phyloP scores from a whole-genome alignment of 2,113 vertebrate genomes.

The Tetraodon nigroviridis region DNA sequence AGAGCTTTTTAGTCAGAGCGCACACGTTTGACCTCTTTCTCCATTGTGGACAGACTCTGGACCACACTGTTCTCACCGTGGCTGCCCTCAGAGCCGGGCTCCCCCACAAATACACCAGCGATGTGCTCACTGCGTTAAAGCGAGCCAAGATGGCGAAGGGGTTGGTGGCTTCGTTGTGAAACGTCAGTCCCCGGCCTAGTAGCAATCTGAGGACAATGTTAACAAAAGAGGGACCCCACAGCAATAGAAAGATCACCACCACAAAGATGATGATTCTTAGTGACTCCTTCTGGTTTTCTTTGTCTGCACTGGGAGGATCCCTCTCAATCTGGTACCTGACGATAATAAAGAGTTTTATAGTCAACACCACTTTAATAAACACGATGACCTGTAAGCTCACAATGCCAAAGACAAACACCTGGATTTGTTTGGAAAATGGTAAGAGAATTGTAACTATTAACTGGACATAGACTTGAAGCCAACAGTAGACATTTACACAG shows the following conservation, averaged over 20 bases:
- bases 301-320: slow-evolving; percentile 59
- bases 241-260: slow-evolving; percentile 59
- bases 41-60: slow-evolving; percentile 44
- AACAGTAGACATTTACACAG: slow-evolving; percentile 53
- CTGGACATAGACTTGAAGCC: slow-evolving; percentile 40
- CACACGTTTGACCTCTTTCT: slow-evolving; percentile 25
- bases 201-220: slow-evolving; percentile 58
- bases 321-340: slow-evolving; percentile 60
- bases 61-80: slow-evolving; percentile 44
- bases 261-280: slow-evolving; percentile 67
- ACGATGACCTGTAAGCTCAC: slow-evolving; percentile 53
- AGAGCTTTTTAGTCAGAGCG: too few species aligned
- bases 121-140: slow-evolving; percentile 60
- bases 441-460: slow-evolving; percentile 36
- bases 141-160: slow-evolving; percentile 65
- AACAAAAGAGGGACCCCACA: slow-evolving; percentile 71
- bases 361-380: slow-evolving; percentile 66
- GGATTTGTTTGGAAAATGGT: slow-evolving; percentile 35
- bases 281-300: slow-evolving; percentile 64
- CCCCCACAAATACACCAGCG: slow-evolving; percentile 65
- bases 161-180: slow-evolving; percentile 66
- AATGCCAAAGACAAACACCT: slow-evolving; percentile 44
- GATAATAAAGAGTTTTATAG: slow-evolving; percentile 67
- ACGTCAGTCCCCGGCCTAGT: slow-evolving; percentile 30
- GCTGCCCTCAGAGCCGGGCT: slow-evolving; percentile 64